Evolutionary conservation across 2,113 vertebrate species (phyloP).

Genomic region (Nannospalax galili): DNA sequence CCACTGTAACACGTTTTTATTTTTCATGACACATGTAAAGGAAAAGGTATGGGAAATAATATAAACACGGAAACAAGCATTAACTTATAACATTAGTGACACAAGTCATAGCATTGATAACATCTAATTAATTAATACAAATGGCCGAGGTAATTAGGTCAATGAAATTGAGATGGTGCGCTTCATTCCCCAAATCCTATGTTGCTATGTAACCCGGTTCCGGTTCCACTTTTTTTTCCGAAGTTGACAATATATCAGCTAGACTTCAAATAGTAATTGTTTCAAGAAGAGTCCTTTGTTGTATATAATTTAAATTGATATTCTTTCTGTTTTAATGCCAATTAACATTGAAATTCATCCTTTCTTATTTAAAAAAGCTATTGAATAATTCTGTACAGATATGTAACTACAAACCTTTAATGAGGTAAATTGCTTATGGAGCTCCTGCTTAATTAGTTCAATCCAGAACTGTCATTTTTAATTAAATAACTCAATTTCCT

Average conservation of each 20-base stretch:
- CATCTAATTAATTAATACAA: conserved; percentile 55
- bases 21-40: neutral
- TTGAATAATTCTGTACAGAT: conserved; percentile 80
- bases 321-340: conserved; percentile 81
- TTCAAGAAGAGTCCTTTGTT: conserved; percentile 67
- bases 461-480: conserved; percentile 80
- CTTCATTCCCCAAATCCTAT: neutral
- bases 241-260: conserved; percentile 65
- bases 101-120: conserved; percentile 46
- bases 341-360: conserved; percentile 82
- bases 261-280: conserved; percentile 72
- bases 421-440: conserved; percentile 80
- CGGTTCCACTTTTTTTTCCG: conserved; percentile 24
- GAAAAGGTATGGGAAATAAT: neutral
- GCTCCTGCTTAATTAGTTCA: conserved; percentile 81
- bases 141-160: conserved; percentile 25
- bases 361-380: conserved; percentile 84
- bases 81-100: conserved; percentile 42
- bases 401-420: conserved; percentile 78
- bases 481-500: conserved; percentile 78
- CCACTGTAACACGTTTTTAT: neutral
- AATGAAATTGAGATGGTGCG: neutral
- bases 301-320: conserved; percentile 81
- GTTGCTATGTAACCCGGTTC: conserved; percentile 56
- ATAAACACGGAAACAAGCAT: neutral